Percentiles rank a stretch among this genome's conserved stretches.
phyloP scores from a whole-genome alignment of 2,888 invertebrate species.

The Ischnura elegans region DNA sequence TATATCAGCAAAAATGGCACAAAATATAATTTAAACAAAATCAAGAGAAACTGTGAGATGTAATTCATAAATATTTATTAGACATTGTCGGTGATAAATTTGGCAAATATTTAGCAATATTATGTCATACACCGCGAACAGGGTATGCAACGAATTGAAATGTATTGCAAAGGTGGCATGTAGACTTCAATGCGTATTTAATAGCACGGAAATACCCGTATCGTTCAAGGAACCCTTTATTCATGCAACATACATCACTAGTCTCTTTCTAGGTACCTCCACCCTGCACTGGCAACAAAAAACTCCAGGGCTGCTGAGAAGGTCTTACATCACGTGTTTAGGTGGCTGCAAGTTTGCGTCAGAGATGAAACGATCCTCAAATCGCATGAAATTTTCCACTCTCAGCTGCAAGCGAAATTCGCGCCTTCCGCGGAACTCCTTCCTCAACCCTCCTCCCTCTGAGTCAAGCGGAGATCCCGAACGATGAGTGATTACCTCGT shows the following conservation, averaged over 20 bases:
- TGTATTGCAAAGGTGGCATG: no score
- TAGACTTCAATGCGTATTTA: background rate
- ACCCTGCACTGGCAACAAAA: background rate
- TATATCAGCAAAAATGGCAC: no score
- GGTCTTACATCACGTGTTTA: background rate
- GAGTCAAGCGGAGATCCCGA: background rate
- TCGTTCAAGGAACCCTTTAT: background rate
- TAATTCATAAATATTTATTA: no score
- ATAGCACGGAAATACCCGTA: background rate
- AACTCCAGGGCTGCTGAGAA: background rate
- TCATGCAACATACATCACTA: background rate
- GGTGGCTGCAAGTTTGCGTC: background rate
- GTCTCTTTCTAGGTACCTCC: background rate
- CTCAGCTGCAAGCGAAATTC: background rate
- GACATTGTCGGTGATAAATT: no score
- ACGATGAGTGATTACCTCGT: conserved; percentile 23
- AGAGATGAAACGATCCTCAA: background rate
- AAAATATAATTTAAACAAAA: no score
- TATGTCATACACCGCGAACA: no score
- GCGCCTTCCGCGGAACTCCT: no score
- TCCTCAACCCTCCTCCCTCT: background rate
- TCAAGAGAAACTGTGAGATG: no score
- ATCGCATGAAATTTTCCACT: background rate
- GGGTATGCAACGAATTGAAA: no score
- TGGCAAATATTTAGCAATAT: no score